phyloP scores from a whole-genome alignment of 2,797 vertebrate genomes.

The Sylvia borin region DNA sequence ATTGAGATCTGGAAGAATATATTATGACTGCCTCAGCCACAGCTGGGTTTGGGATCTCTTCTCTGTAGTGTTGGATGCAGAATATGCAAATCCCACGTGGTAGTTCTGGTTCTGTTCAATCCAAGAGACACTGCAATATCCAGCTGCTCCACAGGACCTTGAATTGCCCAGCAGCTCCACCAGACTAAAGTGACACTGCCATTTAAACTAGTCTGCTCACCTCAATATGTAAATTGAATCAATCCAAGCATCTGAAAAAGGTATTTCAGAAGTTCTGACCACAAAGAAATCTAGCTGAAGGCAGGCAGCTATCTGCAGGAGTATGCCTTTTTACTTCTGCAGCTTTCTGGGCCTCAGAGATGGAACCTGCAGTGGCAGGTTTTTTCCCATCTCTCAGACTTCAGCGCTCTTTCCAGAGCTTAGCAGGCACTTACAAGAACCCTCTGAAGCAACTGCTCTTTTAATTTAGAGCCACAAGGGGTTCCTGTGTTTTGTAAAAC shows the following conservation, averaged over 20 bases:
- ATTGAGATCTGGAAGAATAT: neutral
- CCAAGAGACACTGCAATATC: neutral
- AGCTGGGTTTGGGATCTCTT: neutral
- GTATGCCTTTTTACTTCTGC: neutral
- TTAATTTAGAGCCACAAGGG: neutral
- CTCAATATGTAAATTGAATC: neutral
- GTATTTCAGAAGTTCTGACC: neutral
- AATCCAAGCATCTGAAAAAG: neutral
- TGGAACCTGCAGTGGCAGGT: neutral
- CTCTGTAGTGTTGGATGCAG: neutral
- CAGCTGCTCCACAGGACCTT: neutral
- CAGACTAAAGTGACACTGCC: neutral
- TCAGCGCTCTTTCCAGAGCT: neutral
- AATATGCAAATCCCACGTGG: neutral
- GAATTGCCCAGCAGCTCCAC: neutral
- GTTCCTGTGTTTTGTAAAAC: neutral
- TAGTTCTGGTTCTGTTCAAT: neutral
- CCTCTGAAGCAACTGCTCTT: neutral
- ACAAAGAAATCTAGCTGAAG: neutral
- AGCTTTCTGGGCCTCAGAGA: neutral
- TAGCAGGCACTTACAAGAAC: neutral
- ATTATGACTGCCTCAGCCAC: neutral
- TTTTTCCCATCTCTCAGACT: rapidly evolving
- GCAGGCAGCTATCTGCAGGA: neutral
- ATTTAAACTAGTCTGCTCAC: neutral